Evolutionary conservation across 2,888 invertebrate genomes (phyloP).

Genomic region (Bibio marci): DNA sequence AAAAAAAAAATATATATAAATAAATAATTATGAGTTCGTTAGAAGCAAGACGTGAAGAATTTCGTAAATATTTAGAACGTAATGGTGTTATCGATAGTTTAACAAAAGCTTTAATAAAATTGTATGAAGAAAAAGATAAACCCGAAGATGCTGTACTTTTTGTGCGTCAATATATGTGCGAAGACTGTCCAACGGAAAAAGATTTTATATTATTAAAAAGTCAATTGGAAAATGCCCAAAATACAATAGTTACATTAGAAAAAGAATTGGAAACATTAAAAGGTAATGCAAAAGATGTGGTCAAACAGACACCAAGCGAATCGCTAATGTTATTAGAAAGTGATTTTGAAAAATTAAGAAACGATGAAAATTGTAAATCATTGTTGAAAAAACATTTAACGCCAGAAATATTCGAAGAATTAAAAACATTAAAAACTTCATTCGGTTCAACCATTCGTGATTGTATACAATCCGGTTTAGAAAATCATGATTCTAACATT

Average conservation of each 20-base stretch:
- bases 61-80: constrained; percentile 8
- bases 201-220: constrained; percentile 8
- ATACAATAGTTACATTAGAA: constrained; percentile 20
- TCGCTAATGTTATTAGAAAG: constrained; percentile 31
- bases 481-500: constrained; percentile 41
- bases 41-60: constrained; percentile 8
- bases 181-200: constrained; percentile 6
- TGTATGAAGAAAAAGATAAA: constrained; percentile 8
- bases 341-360: constrained; percentile 33
- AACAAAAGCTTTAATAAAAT: constrained; percentile 7
- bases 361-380: constrained; percentile 34
- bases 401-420: constrained; percentile 33
- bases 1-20: too few species aligned
- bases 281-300: constrained; percentile 15
- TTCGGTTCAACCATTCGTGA: constrained; percentile 40
- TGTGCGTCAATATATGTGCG: constrained; percentile 6
- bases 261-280: constrained; percentile 19
- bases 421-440: constrained; percentile 37
- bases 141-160: constrained; percentile 8
- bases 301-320: constrained; percentile 15
- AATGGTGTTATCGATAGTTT: constrained; percentile 7
- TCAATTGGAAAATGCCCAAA: constrained; percentile 21
- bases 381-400: constrained; percentile 44
- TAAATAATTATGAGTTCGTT: background rate
- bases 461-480: constrained; percentile 44